A percentile compares a stretch with the other conserved stretches of the same genome.
Conservation (phyloP, 2,888 invertebrate genomes). For the Ectemnius continuus region DNA sequence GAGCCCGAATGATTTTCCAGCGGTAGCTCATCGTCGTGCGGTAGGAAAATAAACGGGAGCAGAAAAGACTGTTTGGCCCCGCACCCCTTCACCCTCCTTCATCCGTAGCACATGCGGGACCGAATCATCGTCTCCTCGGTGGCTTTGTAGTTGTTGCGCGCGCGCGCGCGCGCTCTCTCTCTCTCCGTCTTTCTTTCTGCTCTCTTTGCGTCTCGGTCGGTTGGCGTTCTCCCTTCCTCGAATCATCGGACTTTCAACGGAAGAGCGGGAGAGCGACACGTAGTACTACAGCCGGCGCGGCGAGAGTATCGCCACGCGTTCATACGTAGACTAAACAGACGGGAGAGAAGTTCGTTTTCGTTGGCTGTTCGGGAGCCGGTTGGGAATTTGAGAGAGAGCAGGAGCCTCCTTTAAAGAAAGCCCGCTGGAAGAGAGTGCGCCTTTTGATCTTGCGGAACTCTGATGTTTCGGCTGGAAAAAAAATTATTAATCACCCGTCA, state of each 20-base stretch:
- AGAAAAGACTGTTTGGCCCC: neutral
- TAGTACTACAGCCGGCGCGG: slow-evolving; percentile 33
- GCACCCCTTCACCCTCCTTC: neutral
- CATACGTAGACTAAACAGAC: slow-evolving; percentile 51
- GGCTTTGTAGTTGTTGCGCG: neutral
- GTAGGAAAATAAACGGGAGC: slow-evolving; percentile 32
- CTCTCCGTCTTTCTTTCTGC: neutral
- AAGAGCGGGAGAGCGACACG: neutral
- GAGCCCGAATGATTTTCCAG: slow-evolving; percentile 8
- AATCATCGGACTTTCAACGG: neutral
- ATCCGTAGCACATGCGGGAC: slow-evolving; percentile 10
- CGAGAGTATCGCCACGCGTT: slow-evolving; percentile 52
- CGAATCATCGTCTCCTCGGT: neutral
- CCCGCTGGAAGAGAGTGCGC: no score
- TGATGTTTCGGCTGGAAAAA: no score
- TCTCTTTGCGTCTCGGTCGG: neutral
- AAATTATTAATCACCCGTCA: neutral
- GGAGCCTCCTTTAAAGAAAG: no score
- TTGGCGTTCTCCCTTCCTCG: slow-evolving; percentile 4
- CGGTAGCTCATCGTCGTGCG: slow-evolving; percentile 25
- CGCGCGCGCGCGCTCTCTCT: slow-evolving; percentile 15
- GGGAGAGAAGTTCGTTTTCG: slow-evolving; percentile 7
- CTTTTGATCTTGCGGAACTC: no score
- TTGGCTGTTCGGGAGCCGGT: no score
- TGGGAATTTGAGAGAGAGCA: no score